Evolutionary conservation across 1,140 invertebrate species (phyloP).

Genomic region (Halesus radiatus): DNA sequence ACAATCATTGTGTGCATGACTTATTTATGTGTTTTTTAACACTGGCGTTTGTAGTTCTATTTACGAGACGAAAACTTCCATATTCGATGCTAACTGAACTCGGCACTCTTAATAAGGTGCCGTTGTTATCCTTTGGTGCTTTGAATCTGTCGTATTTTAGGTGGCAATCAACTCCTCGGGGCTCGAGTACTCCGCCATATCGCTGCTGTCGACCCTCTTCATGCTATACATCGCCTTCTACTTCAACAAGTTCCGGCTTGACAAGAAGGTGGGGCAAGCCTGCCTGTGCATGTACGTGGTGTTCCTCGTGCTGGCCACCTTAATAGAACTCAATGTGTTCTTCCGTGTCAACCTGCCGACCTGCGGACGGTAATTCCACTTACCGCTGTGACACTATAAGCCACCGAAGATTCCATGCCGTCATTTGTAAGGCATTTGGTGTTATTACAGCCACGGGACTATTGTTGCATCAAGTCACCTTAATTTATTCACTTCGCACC

Average conservation of each 20-base stretch:
- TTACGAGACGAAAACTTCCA: no score
- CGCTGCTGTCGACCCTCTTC: conserved; percentile 85
- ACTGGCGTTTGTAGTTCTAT: no score
- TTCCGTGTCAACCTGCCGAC: conserved; percentile 89
- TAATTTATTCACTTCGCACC: conserved; percentile 21
- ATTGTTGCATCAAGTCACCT: conserved; percentile 20
- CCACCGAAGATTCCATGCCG: not conserved
- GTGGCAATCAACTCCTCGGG: conserved; percentile 83
- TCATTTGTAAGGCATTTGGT: not conserved
- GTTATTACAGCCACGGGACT: conserved; percentile 13
- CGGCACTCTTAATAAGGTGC: not conserved
- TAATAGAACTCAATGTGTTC: conserved; percentile 92
- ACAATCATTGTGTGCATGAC: no score
- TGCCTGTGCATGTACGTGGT: conserved; percentile 87
- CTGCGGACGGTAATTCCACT: conserved; percentile 66
- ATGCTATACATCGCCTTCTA: conserved; percentile 85
- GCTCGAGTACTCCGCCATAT: conserved; percentile 87
- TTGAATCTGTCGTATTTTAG: conserved; percentile 57
- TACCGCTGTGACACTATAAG: not conserved
- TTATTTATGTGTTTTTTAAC: no score
- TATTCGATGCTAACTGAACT: no score
- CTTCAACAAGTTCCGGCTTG: conserved; percentile 86
- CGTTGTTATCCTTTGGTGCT: conserved; percentile 37
- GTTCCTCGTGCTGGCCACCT: conserved; percentile 85
- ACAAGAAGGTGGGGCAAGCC: conserved; percentile 83